Conservation (phyloP, 2,113 vertebrate species). For the Hiodon tergisus region DNA sequence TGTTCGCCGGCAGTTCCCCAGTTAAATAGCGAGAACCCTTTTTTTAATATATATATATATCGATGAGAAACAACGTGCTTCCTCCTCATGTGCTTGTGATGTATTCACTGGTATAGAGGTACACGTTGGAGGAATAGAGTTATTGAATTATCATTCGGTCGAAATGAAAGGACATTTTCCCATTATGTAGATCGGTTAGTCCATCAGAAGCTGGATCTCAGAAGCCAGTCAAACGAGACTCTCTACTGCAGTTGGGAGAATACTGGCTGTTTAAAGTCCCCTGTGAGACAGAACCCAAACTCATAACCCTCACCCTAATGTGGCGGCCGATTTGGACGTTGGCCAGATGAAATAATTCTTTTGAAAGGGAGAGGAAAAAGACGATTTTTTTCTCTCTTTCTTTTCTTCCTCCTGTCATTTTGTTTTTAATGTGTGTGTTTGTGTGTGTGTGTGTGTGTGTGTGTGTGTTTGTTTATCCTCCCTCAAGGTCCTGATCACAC, state of each 20-base stretch:
- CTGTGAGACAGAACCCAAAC: too few relatives aligned
- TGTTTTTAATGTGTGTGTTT: not conserved
- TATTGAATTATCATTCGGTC: slow-evolving; percentile 2
- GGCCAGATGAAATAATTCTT: not conserved
- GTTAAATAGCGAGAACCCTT: not conserved
- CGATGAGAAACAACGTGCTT: slow-evolving; percentile 6
- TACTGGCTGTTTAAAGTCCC: not conserved
- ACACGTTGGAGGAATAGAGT: slow-evolving; percentile 1
- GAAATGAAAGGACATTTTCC: slow-evolving; percentile 9
- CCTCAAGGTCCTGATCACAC: slow-evolving; percentile 57
- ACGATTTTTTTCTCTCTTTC: slow-evolving; percentile 9
- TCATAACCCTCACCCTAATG: not conserved
- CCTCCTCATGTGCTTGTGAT: slow-evolving; percentile 3
- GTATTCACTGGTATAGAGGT: slow-evolving; percentile 14
- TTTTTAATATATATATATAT: slow-evolving; percentile 9
- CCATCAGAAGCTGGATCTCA: not conserved
- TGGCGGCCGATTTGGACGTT: too few relatives aligned
- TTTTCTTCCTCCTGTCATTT: not conserved
- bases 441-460: too few relatives aligned
- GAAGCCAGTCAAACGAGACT: not conserved
- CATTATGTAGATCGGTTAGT: slow-evolving; percentile 8
- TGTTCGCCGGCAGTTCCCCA: not conserved
- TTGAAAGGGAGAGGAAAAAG: too few relatives aligned
- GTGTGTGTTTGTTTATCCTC: slow-evolving; percentile 16
- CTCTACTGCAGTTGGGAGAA: not conserved